phyloP scores from a whole-genome alignment of 2,113 vertebrate species.

The Muntiacus muntjak region DNA sequence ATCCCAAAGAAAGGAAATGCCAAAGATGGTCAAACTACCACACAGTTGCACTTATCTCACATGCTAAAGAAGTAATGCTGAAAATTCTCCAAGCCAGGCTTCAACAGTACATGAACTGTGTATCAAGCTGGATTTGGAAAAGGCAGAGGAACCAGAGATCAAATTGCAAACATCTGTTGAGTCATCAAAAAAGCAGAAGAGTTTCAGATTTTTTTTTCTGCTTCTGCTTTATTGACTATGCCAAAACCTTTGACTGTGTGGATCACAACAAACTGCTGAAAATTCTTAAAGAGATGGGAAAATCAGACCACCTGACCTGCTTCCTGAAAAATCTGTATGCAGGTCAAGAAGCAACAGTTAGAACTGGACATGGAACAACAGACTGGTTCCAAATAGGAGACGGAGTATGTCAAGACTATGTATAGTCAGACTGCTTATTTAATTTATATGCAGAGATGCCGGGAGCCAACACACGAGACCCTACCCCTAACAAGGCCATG shows the following conservation, averaged over 20 bases:
- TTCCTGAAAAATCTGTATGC: background rate
- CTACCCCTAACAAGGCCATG: too few species aligned
- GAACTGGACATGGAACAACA: background rate
- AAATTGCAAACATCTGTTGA: background rate
- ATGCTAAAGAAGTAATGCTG: background rate
- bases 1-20: background rate
- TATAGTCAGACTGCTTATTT: background rate
- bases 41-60: background rate
- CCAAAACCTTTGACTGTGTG: background rate
- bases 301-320: background rate
- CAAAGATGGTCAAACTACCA: background rate
- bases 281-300: background rate
- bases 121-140: background rate
- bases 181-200: background rate
- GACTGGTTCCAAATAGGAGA: background rate
- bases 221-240: background rate
- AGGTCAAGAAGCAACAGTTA: background rate
- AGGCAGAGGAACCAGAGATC: background rate
- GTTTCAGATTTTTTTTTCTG: background rate
- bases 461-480: too few species aligned
- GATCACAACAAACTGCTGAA: background rate
- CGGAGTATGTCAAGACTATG: background rate
- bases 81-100: background rate
- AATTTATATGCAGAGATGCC: background rate
- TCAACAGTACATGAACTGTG: background rate